These are phyloP conservation scores for Agapetus fuscipes DNA, from an alignment of 2,888 invertebrate genomes.

Conservation along the genomic window DNA sequence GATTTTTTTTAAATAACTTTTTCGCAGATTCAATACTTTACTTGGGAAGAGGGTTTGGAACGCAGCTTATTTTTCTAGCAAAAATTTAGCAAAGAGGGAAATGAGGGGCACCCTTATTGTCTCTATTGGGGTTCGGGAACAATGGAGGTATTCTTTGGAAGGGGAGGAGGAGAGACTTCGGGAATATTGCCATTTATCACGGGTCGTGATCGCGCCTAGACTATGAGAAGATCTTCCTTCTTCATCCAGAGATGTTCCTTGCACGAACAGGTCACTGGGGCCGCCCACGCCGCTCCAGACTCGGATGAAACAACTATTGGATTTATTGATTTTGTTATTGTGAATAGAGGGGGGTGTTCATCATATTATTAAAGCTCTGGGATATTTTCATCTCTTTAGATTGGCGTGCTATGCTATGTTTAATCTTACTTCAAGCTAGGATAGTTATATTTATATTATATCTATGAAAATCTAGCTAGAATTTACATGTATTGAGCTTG, in stretches of 20 bases:
- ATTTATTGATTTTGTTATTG: conserved; percentile 17
- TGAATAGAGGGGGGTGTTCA: conserved; percentile 6
- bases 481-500: too few relatives aligned
- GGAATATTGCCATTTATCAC: neutral
- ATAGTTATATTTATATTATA: too few relatives aligned
- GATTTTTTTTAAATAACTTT: too few relatives aligned
- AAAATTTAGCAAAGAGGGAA: too few relatives aligned
- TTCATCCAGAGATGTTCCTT: too few relatives aligned
- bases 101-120: neutral
- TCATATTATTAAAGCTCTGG: neutral
- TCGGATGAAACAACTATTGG: conserved; percentile 15
- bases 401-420: too few relatives aligned
- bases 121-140: neutral
- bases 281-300: conserved; percentile 7
- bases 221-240: neutral
- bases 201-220: conserved; percentile 7
- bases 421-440: too few relatives aligned
- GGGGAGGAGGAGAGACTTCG: neutral
- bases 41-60: too few relatives aligned
- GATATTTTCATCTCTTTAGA: too few relatives aligned
- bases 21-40: too few relatives aligned
- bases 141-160: neutral
- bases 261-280: conserved; percentile 1
- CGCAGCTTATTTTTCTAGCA: too few relatives aligned
- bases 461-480: too few relatives aligned